Evolutionary conservation across 2,888 invertebrate genomes (phyloP).

Genomic region (Masnerella sp.): DNA sequence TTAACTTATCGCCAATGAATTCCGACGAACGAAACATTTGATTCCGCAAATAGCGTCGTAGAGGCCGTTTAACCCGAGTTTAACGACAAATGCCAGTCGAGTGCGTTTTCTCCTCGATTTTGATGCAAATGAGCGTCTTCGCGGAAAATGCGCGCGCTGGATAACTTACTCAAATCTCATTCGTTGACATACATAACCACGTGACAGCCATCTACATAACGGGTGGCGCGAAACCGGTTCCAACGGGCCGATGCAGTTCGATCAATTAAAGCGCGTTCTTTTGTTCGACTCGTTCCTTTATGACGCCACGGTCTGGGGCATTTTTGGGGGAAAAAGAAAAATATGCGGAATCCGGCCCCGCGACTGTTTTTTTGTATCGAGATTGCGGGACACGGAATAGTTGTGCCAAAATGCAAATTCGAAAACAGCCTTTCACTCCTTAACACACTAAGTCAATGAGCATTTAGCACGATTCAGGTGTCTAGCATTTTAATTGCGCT

Average conservation of each 20-base stretch:
- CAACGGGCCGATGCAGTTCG: constrained; percentile 28
- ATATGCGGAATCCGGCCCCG: not conserved
- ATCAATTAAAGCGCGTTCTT: constrained; percentile 10
- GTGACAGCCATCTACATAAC: constrained; percentile 30
- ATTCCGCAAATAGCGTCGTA: not conserved
- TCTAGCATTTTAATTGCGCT: constrained; percentile 30
- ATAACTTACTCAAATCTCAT: constrained; percentile 40
- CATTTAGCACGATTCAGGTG: constrained; percentile 26
- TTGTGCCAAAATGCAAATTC: constrained; percentile 47
- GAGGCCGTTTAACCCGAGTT: constrained; percentile 14
- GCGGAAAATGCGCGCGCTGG: constrained; percentile 32
- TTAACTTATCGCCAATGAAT: constrained; percentile 15
- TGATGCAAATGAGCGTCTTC: constrained; percentile 42
- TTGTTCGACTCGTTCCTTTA: too few relatives aligned
- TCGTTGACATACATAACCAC: constrained; percentile 44
- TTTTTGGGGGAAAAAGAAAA: not conserved
- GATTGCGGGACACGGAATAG: too few relatives aligned
- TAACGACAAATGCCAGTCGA: constrained; percentile 16
- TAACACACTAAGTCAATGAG: constrained; percentile 49
- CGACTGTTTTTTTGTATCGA: too few relatives aligned
- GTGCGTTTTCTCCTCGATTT: constrained; percentile 31
- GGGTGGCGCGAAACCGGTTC: constrained; percentile 32
- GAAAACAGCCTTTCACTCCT: constrained; percentile 44
- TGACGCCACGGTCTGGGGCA: not conserved
- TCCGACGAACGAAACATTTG: constrained; percentile 3